Evolutionary conservation across 2,797 vertebrate genomes (phyloP), one percentile per base, ranked within the genome.

Genomic region (Microctenopoma stevenorrisi): DNA sequence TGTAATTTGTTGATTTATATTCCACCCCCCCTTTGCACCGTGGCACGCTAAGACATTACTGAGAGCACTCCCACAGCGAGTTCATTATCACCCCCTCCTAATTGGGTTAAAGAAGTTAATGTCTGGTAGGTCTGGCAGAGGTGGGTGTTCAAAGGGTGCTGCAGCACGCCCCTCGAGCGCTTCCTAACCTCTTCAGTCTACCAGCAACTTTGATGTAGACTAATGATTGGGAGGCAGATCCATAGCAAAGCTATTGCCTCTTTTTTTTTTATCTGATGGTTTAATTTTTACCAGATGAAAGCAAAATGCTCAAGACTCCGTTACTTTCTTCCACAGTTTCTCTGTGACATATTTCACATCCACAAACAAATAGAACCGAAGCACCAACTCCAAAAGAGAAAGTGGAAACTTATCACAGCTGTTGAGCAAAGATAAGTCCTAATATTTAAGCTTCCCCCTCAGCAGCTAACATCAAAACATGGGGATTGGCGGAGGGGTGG

Each of bases 31-130:
- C 33, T 35, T 37, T 5, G 26, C 72, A 1, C 62, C n/a, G 71
- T 68, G 78, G 82, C 68, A 72, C 68, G 78, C 82, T 68, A 56
- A 76, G 59, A 79, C 79, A 78, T 86, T 82, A 86, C 75, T 57
- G 68, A 57, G 78, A 78, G 58, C 81, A 64, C 83, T 87, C 83
- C 80, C 86, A 79, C 42, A 3, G 89, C 37, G 86, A 78, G 84
- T 91, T 93, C 74, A 89, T 92, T 91, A 93, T 88, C 85, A 76
- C 76, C 74, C 74, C 62, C 67, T 81, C 77, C 87, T 93, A 92
- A 93, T 93, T 92, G 84, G 89, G 89, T 91, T 90, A 89, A 92
- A 86, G 82, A 68, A 90, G 87, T 86, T 83, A 86, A 86, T 89
- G 86, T 85, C 86, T 74, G 83, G 83, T 86, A 60, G 80, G 79